phyloP scores from a whole-genome alignment of 2,797 vertebrate genomes.

The Cheirogaleus major region DNA sequence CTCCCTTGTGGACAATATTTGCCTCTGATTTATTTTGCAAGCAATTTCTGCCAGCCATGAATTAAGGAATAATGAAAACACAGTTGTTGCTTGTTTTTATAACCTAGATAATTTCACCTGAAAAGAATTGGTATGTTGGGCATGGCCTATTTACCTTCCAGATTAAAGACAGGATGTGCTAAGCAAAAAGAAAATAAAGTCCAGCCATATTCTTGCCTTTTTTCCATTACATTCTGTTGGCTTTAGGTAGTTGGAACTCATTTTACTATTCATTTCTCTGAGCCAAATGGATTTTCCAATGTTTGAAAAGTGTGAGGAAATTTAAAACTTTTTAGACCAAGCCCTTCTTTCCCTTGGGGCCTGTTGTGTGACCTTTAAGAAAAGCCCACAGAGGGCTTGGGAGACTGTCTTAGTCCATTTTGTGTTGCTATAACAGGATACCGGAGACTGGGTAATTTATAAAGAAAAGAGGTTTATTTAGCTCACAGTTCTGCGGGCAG shows the following conservation, averaged over 20 bases:
- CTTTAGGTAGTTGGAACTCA: slow-evolving; percentile 59
- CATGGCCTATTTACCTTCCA: slow-evolving; percentile 74
- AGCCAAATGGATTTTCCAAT: slow-evolving; percentile 78
- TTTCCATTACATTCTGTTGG: slow-evolving; percentile 75
- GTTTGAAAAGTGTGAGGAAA: slow-evolving; percentile 77
- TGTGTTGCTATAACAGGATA: not conserved
- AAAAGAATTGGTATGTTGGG: slow-evolving; percentile 76
- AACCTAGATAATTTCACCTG: slow-evolving; percentile 82
- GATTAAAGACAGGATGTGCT: slow-evolving; percentile 76
- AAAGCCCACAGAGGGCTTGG: slow-evolving; percentile 17
- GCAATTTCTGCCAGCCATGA: slow-evolving; percentile 38
- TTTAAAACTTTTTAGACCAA: slow-evolving; percentile 72
- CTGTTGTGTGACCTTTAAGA: slow-evolving; percentile 70
- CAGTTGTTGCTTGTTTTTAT: slow-evolving; percentile 74
- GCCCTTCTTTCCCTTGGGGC: slow-evolving; percentile 53
- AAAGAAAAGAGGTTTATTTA: not conserved
- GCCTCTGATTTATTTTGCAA: slow-evolving; percentile 66
- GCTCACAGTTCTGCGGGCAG: not conserved
- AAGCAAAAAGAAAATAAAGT: slow-evolving; percentile 73
- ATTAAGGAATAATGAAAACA: slow-evolving; percentile 61
- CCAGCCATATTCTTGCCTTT: slow-evolving; percentile 58
- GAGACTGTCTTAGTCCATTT: not conserved
- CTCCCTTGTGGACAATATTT: slow-evolving; percentile 36
- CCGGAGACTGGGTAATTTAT: not conserved
- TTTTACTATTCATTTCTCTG: slow-evolving; percentile 72